Evolutionary conservation across 2,888 invertebrate genomes (phyloP), one percentile per base, ranked within the genome.

Genomic region (Arenicola marina): DNA sequence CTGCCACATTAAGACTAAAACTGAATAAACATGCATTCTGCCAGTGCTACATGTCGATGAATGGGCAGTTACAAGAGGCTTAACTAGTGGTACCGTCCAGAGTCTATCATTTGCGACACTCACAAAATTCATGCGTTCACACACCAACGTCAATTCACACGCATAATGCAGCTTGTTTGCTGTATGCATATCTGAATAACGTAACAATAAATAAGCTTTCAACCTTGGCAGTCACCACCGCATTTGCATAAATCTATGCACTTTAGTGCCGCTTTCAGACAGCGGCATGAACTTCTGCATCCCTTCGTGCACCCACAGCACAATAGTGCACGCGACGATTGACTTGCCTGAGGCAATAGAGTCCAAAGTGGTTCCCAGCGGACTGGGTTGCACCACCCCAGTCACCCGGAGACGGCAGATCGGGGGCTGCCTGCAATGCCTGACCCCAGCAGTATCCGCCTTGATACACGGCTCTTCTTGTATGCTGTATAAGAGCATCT

Each of bases 401-500:
- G 4, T 62, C 31, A 15, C n/a, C n/a, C 7, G 54, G 54, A 28
- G 26, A 34, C 11, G 63, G 63, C 7, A 63, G 38, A 26, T 21
- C 28, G 11, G 33, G 56, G 2, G 4, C 18, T 7, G 43, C 21
- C 0, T 31, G 24, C 15, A 59, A 3, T 21, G 55, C 38, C 31
- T 61, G 57, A 31, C 62, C 65, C 64, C 59, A 68, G 18, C 69
- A 53, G 38, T 54, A 43, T n/a, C 64, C 64, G 21, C 46, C 62
- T 48, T 72, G 70, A 54, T 62, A 70, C 2, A 51, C 53, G 28
- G 69, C 61, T 43, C 70, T 38, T 51, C 26, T 11, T 11, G 26
- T 38, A 57, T 73, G 73, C 56, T 69, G 63, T 3, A 44, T 4
- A 11, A 73, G 63, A 44, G 71, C 69, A 38, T 53, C 64, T 51